Evolutionary conservation across 2,113 vertebrate genomes (phyloP).

Genomic region (Nyctibius bracteatus): DNA sequence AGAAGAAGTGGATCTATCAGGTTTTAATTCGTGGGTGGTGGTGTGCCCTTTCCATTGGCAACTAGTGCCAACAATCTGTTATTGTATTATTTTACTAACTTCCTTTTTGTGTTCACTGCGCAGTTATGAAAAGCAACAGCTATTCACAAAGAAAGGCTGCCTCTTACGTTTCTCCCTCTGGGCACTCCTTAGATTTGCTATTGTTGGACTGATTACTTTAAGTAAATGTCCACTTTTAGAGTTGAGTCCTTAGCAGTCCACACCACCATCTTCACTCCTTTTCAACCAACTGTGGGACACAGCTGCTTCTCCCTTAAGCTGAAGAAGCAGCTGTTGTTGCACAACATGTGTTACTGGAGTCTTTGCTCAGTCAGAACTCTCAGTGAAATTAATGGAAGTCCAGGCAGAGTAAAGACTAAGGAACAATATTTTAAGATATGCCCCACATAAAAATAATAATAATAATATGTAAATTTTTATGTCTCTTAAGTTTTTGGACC

Average conservation of each 20-base stretch:
- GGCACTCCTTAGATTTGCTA: background rate
- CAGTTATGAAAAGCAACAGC: background rate
- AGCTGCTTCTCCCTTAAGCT: constrained; percentile 41
- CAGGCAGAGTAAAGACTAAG: background rate
- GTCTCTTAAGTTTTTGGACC: background rate
- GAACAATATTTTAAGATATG: background rate
- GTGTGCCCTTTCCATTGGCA: background rate
- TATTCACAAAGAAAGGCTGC: background rate
- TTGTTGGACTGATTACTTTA: constrained; percentile 19
- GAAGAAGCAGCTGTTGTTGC: constrained; percentile 38
- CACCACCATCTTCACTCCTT: background rate
- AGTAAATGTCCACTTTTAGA: constrained; percentile 23
- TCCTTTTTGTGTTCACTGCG: background rate
- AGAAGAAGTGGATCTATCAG: background rate
- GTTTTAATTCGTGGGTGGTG: background rate
- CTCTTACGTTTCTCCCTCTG: background rate
- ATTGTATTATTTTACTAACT: background rate
- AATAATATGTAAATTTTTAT: background rate
- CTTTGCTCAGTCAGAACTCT: background rate
- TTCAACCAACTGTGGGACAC: constrained; percentile 27
- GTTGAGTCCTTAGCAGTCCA: background rate
- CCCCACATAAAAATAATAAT: background rate
- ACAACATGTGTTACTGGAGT: constrained; percentile 1
- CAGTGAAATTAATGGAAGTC: background rate
- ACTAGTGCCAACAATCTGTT: background rate